These are phyloP conservation scores for Mythimna ferrago DNA, from an alignment of 2,888 invertebrate genomes.

Conservation along the genomic window DNA sequence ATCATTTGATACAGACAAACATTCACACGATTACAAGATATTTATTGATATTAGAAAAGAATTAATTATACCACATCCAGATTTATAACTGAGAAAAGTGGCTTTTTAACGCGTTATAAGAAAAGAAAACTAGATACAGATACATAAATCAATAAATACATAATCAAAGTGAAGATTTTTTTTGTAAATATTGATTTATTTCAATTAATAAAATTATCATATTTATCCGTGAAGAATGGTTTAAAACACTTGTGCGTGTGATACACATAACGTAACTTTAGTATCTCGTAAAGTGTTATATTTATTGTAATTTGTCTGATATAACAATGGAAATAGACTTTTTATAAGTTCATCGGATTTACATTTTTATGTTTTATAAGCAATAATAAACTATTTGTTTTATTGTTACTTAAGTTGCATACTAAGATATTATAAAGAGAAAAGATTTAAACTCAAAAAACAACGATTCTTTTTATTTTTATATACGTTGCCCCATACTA, in stretches of 20 bases:
- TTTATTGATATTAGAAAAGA: slow-evolving; percentile 16
- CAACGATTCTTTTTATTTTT: too few relatives aligned
- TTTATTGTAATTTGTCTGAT: slow-evolving; percentile 20
- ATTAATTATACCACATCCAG: slow-evolving; percentile 8
- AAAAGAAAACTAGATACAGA: slow-evolving; percentile 18
- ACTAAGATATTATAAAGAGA: neutral
- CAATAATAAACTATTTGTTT: neutral
- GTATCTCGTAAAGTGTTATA: slow-evolving; percentile 12
- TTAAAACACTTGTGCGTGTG: slow-evolving; percentile 2
- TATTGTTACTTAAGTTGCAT: neutral
- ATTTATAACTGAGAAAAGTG: slow-evolving; percentile 22
- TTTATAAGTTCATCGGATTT: neutral
- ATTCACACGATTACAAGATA: slow-evolving; percentile 32
- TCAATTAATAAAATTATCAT: slow-evolving; percentile 37
- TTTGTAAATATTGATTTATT: slow-evolving; percentile 39
- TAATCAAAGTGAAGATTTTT: slow-evolving; percentile 11
- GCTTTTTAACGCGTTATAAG: slow-evolving; percentile 13
- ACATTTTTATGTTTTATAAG: too few relatives aligned
- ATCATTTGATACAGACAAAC: neutral
- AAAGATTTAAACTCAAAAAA: too few relatives aligned
- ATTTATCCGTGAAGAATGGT: slow-evolving; percentile 16
- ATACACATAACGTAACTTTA: neutral
- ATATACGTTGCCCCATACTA: too few relatives aligned
- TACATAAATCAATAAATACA: slow-evolving; percentile 20
- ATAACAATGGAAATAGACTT: neutral